A percentile compares a stretch with the other conserved stretches of the same genome.
Evolutionary conservation across 2,888 invertebrate genomes (phyloP).

Genomic region (Nebria salina): DNA sequence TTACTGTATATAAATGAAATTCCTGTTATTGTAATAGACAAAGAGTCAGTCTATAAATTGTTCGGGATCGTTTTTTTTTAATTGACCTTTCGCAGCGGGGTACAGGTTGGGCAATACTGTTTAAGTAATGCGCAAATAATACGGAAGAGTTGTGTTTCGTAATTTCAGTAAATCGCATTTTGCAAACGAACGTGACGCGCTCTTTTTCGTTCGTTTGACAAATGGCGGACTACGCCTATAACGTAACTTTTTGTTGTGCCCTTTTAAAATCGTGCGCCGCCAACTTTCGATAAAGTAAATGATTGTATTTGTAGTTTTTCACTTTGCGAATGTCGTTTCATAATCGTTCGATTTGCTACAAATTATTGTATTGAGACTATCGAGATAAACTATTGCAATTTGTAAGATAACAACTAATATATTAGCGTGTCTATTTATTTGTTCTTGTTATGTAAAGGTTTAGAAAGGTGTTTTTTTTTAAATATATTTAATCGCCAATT

Average conservation of each 20-base stretch:
- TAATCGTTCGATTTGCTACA: background rate
- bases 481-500: background rate
- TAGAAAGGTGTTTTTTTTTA: background rate
- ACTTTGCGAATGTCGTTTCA: background rate
- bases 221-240: conserved; percentile 1
- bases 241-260: background rate
- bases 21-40: background rate
- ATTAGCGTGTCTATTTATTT: conserved; percentile 2
- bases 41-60: no score
- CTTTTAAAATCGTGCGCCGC: background rate
- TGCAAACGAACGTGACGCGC: background rate
- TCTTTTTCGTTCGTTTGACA: background rate
- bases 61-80: no score
- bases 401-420: background rate
- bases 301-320: background rate
- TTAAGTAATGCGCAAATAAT: background rate
- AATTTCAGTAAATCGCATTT: background rate
- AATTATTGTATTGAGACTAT: background rate
- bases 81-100: background rate
- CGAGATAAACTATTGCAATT: background rate
- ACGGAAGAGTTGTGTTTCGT: conserved; percentile 1
- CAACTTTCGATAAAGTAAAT: background rate
- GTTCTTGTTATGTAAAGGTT: background rate
- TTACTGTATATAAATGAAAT: background rate
- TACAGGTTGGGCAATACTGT: background rate